Conservation (phyloP, 1,140 invertebrate species). For the Lepidurus packardi region DNA sequence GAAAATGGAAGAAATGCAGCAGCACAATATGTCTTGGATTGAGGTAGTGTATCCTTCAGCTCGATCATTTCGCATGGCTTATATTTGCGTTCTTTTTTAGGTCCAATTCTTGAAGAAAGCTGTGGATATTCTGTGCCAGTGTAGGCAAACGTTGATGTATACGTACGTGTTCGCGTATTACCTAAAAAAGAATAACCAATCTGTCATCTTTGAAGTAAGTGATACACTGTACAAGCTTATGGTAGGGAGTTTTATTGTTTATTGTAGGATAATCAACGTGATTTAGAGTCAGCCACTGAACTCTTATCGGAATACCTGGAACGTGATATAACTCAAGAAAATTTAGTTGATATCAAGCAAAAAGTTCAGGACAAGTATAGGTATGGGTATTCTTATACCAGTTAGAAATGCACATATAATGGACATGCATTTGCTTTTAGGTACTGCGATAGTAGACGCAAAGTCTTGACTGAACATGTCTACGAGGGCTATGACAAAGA, state of each 20-base stretch:
- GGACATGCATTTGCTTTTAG: constrained; percentile 49
- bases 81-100: constrained; percentile 54
- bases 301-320: constrained; percentile 95
- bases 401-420: constrained; percentile 15
- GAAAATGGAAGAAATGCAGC: constrained; percentile 99
- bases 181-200: constrained; percentile 95
- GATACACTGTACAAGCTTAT: background rate
- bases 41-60: constrained; percentile 61
- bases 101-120: constrained; percentile 96
- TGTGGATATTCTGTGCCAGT: constrained; percentile 95
- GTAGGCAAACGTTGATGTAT: constrained; percentile 96
- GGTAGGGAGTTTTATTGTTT: background rate
- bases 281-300: constrained; percentile 95
- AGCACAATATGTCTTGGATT: constrained; percentile 99
- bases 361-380: constrained; percentile 99
- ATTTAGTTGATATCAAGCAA: constrained; percentile 95
- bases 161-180: constrained; percentile 99
- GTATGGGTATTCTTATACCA: constrained; percentile 48
- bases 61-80: background rate
- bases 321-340: constrained; percentile 94
- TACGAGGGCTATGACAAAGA: constrained; percentile 98
- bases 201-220: constrained; percentile 88
- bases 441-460: constrained; percentile 93
- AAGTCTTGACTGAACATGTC: constrained; percentile 91
- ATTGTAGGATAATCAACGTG: constrained; percentile 86